Base-by-base conservation (phyloP, 2,888 invertebrate genomes). In the Leptarthrus brevirostris region DNA sequence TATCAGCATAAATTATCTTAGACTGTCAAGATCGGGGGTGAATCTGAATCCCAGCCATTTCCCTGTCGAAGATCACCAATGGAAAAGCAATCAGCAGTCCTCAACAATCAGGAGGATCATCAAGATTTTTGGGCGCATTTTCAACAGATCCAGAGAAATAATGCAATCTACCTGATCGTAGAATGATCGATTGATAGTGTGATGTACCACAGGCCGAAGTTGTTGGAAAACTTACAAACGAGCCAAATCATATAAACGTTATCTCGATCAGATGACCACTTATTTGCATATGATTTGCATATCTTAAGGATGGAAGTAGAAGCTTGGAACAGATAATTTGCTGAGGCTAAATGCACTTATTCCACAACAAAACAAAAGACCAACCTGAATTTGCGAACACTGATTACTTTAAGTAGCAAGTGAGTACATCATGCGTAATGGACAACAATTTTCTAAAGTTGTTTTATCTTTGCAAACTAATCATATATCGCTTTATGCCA, bases 241-340 rank as follows among this genome's bases (percentile, higher is more conserved):
- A 75, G 74, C 75, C 74, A 75, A 75, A 71, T 75, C 75, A 71
- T 74, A 75, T 75, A 73, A 75, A 75, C 66, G 73, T 74, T 75
- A 75, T 75, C 75, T 71, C 72, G 72, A 75, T 75, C 75, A 64
- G 74, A 74, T 75, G 75, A 47, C 71, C 71, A 49, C 72, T 74
- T 75, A 74, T 75, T 74, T 75, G 71, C 75, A 75, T 75, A 56
- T 72, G 66, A 53, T 75, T 75, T 75, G 75, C 75, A 75, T 75
- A 75, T 72, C 64, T 75, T 73, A 56, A 47, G 2, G 30, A n/a
- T n/a, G n/a, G n/a, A 22, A 40, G 61, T 12, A 61, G 30, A 8
- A 30, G 8, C 30, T 30, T 4, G 0, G 30, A 4, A 8, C 30
- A 30, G 30, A 30, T 30, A 30, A 30, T 30, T 30, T 30, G 30